Evolutionary conservation across 2,113 vertebrate genomes (phyloP), one percentile per base, ranked within the genome.

Genomic region (Protomyctophum bolini): DNA sequence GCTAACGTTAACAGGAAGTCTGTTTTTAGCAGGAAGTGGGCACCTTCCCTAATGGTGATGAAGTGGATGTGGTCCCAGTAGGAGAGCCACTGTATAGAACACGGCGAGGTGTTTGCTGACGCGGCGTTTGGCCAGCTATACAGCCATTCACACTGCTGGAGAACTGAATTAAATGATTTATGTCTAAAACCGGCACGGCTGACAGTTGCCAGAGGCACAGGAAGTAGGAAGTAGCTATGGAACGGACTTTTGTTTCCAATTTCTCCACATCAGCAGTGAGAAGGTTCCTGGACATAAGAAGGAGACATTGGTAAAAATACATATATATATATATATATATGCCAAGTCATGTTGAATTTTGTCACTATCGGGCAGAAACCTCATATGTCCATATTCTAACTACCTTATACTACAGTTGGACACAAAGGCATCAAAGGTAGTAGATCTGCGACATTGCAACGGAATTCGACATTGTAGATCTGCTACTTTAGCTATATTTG

Each of bases 1-100:
- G 28, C 57, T 2, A 55, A 47, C 57, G n/a, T 58, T 15, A 64
- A 70, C 62, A 83, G 73, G 68, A 81, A 59, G 72, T 80, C 77
- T 84, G 77, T 87, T 90, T 92, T 88, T 87, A 87, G 86, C 60
- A 70, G 68, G 68, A 83, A 80, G 70, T 66, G 63, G 88, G 88
- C 89, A 72, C 47, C 57, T 64, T 1, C 33, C 74, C 86, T 93
- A 92, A 95, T 91, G 73, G 83, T 92, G 93, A 94, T 83, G 58
- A 86, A 94, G 84, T 79, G 89, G 83, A 64, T 57, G 68, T 73
- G 33, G 84, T 84, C 86, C 71, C 80, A 74, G 33, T 58, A 56
- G 81, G 63, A 81, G 77, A 72, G 7, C 56, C 70, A n/a, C n/a
- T n/a, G n/a, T 68, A 73, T 74, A 73, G 80, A 76, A 86, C 87